These are phyloP conservation scores for Phortica okadai DNA, from an alignment of 2,888 invertebrate species.

Conservation along the genomic window DNA sequence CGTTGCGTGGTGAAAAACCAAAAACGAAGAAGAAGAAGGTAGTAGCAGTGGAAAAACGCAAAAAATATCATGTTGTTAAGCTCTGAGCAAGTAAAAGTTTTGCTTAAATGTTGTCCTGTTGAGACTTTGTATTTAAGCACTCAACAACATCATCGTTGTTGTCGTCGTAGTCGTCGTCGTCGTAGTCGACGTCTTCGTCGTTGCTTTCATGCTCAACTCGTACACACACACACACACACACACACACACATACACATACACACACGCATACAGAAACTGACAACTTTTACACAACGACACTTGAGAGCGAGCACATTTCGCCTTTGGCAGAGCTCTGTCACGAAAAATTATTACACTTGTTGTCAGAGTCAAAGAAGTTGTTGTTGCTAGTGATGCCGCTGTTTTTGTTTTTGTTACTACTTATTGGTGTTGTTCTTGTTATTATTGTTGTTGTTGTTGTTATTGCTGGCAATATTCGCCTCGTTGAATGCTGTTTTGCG, in stretches of 20 bases:
- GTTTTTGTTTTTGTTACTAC: not conserved
- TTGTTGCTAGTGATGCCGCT: not conserved
- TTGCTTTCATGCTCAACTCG: not conserved
- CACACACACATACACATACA: not conserved
- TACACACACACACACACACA: not conserved
- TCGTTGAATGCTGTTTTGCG: too few species aligned
- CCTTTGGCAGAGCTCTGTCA: conserved; percentile 19
- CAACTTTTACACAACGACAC: conserved; percentile 10
- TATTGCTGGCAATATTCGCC: conserved; percentile 51
- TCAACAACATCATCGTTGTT: conserved; percentile 1
- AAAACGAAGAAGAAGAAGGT: too few species aligned
- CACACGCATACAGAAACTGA: not conserved
- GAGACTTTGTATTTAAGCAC: conserved; percentile 19
- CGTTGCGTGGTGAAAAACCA: conserved; percentile 6
- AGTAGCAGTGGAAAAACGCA: not conserved
- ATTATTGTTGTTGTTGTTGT: conserved; percentile 39
- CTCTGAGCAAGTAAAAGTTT: conserved; percentile 21
- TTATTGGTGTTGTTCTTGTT: conserved; percentile 40
- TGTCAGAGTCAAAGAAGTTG: conserved; percentile 19
- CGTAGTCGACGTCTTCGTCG: not conserved
- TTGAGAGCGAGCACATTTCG: conserved; percentile 23
- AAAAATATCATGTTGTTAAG: not conserved
- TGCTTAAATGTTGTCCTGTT: conserved; percentile 18
- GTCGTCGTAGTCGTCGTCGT: not conserved
- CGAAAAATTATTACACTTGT: conserved; percentile 31